These are phyloP conservation scores for Harpalus rubripes DNA, from an alignment of 2,888 invertebrate genomes.

Conservation along the genomic window DNA sequence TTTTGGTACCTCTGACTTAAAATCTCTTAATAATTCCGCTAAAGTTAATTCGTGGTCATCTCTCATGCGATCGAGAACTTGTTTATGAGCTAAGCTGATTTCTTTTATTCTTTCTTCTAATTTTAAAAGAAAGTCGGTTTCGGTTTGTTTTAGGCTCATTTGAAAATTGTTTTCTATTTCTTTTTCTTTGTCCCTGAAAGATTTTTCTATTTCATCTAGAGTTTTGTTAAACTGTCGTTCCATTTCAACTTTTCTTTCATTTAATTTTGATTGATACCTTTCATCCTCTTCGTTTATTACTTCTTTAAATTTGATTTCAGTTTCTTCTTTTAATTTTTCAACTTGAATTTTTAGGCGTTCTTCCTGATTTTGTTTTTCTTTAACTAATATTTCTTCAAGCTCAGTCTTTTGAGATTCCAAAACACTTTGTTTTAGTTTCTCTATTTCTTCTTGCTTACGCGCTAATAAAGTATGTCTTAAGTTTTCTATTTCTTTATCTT, in stretches of 20 bases:
- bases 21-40: constrained; percentile 82
- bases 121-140: constrained; percentile 79
- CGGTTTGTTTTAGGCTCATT: constrained; percentile 78
- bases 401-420: constrained; percentile 76
- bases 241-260: constrained; percentile 77
- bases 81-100: constrained; percentile 80
- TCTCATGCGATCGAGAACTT: constrained; percentile 79
- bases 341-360: constrained; percentile 74
- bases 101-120: constrained; percentile 78
- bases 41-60: constrained; percentile 82
- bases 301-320: constrained; percentile 77
- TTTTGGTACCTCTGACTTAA: constrained; percentile 81
- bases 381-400: constrained; percentile 78
- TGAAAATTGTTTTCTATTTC: constrained; percentile 79
- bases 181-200: constrained; percentile 73
- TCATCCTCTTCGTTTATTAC: constrained; percentile 73
- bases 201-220: constrained; percentile 68
- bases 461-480: constrained; percentile 81
- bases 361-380: constrained; percentile 74
- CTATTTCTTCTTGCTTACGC: constrained; percentile 76
- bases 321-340: constrained; percentile 79
- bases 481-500: constrained; percentile 79
- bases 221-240: constrained; percentile 75
- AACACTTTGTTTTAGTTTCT: constrained; percentile 68
- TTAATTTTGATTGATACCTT: constrained; percentile 77